Conservation (phyloP, 35 echinoderm and acorn worm species). For the Apostichopus californicus region DNA sequence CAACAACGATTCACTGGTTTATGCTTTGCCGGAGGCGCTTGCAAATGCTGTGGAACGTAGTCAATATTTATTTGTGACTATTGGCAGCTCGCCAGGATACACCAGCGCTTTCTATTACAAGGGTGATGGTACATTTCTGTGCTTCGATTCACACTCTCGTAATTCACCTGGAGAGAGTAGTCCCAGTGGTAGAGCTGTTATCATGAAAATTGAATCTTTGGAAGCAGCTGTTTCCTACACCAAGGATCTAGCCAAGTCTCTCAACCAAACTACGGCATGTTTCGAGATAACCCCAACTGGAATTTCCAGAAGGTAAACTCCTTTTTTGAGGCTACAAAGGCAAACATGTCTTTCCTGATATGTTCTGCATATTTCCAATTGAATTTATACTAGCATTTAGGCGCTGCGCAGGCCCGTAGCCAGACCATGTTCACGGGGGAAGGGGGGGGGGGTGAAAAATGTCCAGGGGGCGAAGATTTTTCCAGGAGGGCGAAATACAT, state of each 20-base stretch:
- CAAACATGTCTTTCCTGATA: too few relatives aligned
- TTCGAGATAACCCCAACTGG: background rate
- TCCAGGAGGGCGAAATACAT: too few relatives aligned
- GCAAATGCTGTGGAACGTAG: too few relatives aligned
- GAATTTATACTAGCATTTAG: too few relatives aligned
- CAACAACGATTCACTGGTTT: too few relatives aligned
- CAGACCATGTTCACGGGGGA: too few relatives aligned
- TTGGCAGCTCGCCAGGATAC: background rate
- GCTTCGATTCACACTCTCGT: slow-evolving; percentile 4
- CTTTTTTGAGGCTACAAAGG: background rate
- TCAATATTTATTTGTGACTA: too few relatives aligned
- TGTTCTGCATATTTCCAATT: too few relatives aligned
- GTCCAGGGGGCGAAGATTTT: too few relatives aligned
- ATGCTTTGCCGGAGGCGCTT: too few relatives aligned
- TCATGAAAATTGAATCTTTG: background rate
- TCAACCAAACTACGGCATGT: background rate
- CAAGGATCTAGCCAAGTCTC: background rate
- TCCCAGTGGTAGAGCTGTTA: background rate
- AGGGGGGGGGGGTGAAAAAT: too few relatives aligned
- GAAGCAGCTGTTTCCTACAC: background rate
- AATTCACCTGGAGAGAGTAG: slow-evolving; percentile 4
- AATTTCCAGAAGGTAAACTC: background rate
- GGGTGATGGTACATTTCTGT: background rate
- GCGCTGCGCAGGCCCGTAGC: too few relatives aligned
- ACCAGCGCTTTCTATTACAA: slow-evolving; percentile 6